Conservation (phyloP, 2,888 invertebrate genomes). For the Brachycybe producta region DNA sequence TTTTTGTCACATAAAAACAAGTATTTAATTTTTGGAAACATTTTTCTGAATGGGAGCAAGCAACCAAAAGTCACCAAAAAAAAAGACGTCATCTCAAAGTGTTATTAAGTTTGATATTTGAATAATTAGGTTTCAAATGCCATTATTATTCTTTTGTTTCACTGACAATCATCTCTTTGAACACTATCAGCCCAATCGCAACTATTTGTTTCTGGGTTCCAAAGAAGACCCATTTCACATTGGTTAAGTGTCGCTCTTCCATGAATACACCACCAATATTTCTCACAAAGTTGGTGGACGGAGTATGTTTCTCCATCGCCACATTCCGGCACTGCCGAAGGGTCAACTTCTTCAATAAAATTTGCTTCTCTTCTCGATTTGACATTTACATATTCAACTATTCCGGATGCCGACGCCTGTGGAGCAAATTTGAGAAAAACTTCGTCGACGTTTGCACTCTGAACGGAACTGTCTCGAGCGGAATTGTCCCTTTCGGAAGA, state of each 20-base stretch:
- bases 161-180: constrained; percentile 14
- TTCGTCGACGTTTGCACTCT: constrained; percentile 1
- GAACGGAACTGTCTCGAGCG: constrained; percentile 5
- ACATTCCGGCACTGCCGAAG: background rate
- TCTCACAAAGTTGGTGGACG: constrained; percentile 8
- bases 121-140: too few species aligned
- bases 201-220: constrained; percentile 10
- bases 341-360: too few species aligned
- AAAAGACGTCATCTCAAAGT: too few species aligned
- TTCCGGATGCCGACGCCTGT: background rate
- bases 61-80: too few species aligned
- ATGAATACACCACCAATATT: constrained; percentile 15
- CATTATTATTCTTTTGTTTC: too few species aligned
- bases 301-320: background rate
- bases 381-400: background rate
- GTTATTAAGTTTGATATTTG: too few species aligned
- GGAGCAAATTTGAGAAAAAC: constrained; percentile 4
- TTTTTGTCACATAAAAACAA: too few species aligned
- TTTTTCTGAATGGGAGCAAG: too few species aligned
- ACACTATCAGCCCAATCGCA: constrained; percentile 15
- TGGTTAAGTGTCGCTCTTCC: constrained; percentile 7
- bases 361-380: too few species aligned
- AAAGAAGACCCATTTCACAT: constrained; percentile 14
- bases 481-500: constrained; percentile 5
- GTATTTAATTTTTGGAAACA: too few species aligned